Evolutionary conservation across 1,140 invertebrate species (phyloP), one percentile per base, ranked within the genome.

Genomic region (Polyergus mexicanus): DNA sequence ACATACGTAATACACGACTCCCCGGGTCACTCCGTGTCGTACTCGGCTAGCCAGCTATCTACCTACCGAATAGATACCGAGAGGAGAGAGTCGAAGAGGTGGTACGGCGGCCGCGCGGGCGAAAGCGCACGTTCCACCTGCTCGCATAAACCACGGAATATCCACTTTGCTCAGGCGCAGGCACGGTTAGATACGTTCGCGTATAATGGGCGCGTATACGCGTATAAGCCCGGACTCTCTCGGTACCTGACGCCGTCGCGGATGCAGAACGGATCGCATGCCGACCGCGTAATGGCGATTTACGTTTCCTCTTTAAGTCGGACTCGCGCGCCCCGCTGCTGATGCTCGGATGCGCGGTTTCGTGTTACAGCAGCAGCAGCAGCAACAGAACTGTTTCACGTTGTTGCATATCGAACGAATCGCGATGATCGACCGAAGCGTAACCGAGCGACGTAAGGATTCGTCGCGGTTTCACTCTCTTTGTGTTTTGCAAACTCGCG

Each of bases 91-190:
- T 28, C 25, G 3, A 35, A 41, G 32, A 32, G 56, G 41, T 58
- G 41, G n/a, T 32, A 60, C 41, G 62, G 77, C 32, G 77, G 66
- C 84, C 68, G 75, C 72, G 74, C 75, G 47, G 84, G 65, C 62
- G 65, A 58, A 19, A 56, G 11, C 58, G 68, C 78, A 51, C 85
- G 81, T 90, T 90, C 85, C 89, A 90, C 89, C 89, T 90, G 89
- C 88, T 83, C 83, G 83, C 76, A 83, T 65, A 71, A 84, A 69
- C 69, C 65, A 66, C n/a, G 78, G 60, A 44, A 84, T 76, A 86
- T 76, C 78, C 65, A 38, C 54, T 85, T 85, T 66, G 69, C 75
- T 58, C 60, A 19, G 19, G 60, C 60, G 44, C 56, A 74, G 38
- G 28, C 71, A 81, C 47, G 38, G 51, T 35, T 80, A 83, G 78